Evolutionary conservation across 2,113 vertebrate species (phyloP).

Genomic region (Bos javanicus): DNA sequence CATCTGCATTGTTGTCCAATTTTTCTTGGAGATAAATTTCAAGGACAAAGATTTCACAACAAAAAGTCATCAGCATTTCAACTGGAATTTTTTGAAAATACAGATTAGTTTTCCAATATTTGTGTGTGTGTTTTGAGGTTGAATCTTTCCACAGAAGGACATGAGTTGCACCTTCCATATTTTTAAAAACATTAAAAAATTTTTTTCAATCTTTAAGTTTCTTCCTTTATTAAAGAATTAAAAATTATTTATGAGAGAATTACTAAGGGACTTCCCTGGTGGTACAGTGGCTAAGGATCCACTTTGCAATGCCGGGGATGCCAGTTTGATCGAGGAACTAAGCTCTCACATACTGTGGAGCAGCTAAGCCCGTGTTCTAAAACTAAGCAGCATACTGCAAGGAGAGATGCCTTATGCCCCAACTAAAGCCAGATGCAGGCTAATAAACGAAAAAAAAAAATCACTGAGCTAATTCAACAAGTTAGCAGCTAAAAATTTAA

Average conservation of each 20-base stretch:
- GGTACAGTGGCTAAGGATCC: not conserved
- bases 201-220: not conserved
- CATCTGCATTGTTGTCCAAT: accelerated
- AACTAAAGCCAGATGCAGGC: not conserved
- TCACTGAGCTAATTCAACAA: not conserved
- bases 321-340: not conserved
- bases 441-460: not conserved
- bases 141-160: not conserved
- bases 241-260: not conserved
- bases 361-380: not conserved
- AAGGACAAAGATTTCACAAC: not conserved
- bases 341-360: not conserved
- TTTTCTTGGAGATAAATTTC: not conserved
- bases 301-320: not conserved
- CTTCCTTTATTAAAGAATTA: not conserved
- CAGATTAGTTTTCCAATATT: accelerated
- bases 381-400: not conserved
- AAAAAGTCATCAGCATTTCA: not conserved
- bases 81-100: accelerated
- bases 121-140: accelerated
- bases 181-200: not conserved
- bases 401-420: not conserved
- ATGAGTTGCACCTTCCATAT: not conserved
- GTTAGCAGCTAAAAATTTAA: not conserved
- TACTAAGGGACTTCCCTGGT: not conserved